Evolutionary conservation across 2,113 vertebrate genomes (phyloP).

Genomic region (Leptosomus discolor): DNA sequence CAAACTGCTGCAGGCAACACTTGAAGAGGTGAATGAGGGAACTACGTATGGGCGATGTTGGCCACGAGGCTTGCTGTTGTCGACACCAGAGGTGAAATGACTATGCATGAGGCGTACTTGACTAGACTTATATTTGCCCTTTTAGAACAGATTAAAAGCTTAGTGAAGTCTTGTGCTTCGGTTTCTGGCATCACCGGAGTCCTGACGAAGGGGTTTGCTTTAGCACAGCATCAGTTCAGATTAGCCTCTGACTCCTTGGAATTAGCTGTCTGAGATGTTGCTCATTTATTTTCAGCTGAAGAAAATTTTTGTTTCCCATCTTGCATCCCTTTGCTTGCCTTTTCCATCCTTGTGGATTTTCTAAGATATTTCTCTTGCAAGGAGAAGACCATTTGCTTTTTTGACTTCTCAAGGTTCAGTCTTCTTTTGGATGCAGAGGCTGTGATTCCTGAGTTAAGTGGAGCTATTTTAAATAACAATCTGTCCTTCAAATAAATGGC

Average conservation of each 20-base stretch:
- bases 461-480: slow-evolving; percentile 35
- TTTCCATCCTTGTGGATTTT: background rate
- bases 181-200: background rate
- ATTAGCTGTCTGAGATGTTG: background rate
- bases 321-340: background rate
- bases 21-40: background rate
- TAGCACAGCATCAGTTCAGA: background rate
- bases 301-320: background rate
- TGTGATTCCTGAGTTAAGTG: slow-evolving; percentile 16
- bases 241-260: background rate
- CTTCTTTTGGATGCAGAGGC: background rate
- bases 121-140: background rate
- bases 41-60: background rate
- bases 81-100: background rate
- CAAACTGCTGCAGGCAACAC: accelerated
- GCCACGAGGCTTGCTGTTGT: background rate
- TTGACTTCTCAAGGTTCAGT: slow-evolving; percentile 16
- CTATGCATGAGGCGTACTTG: background rate
- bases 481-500: slow-evolving; percentile 40
- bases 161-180: background rate
- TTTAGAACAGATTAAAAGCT: slow-evolving; percentile 33
- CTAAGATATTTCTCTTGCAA: background rate
- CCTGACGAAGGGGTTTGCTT: background rate
- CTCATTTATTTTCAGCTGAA: background rate
- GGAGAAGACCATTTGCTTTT: slow-evolving; percentile 38